Conservation (phyloP, 2,797 vertebrate species). For the Morus bassanus region DNA sequence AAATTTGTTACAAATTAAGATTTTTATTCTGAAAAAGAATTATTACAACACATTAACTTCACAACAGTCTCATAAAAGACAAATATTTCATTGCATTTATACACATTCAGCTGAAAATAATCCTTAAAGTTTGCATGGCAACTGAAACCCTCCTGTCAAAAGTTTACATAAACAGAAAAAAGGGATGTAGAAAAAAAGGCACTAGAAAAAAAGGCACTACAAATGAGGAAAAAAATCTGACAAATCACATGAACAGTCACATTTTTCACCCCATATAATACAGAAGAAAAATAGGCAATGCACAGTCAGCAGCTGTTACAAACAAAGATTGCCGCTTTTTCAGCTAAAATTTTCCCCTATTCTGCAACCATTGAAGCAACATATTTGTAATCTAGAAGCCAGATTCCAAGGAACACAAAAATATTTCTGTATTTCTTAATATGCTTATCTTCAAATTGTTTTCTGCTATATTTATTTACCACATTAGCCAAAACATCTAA, state of each 20-base stretch:
- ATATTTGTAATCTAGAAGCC: background rate
- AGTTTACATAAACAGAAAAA: background rate
- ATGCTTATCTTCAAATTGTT: background rate
- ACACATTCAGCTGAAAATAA: background rate
- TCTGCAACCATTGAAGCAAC: background rate
- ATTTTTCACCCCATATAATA: background rate
- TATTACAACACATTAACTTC: background rate
- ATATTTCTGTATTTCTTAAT: background rate
- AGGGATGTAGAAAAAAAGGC: background rate
- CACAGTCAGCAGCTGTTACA: background rate
- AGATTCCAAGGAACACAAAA: background rate
- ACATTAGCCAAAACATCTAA: background rate
- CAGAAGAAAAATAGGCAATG: background rate
- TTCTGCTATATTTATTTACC: background rate
- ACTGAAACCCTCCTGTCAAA: background rate
- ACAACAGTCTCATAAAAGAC: background rate
- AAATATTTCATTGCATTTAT: background rate
- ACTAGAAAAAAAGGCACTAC: background rate
- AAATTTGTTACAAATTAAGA: background rate
- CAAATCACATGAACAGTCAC: background rate
- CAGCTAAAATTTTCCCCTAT: background rate
- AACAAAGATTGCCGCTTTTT: background rate
- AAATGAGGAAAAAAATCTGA: background rate
- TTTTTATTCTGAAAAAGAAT: background rate
- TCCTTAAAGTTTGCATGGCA: background rate